phyloP scores from a whole-genome alignment of 2,797 vertebrate genomes.

The Hydrolagus colliei region DNA sequence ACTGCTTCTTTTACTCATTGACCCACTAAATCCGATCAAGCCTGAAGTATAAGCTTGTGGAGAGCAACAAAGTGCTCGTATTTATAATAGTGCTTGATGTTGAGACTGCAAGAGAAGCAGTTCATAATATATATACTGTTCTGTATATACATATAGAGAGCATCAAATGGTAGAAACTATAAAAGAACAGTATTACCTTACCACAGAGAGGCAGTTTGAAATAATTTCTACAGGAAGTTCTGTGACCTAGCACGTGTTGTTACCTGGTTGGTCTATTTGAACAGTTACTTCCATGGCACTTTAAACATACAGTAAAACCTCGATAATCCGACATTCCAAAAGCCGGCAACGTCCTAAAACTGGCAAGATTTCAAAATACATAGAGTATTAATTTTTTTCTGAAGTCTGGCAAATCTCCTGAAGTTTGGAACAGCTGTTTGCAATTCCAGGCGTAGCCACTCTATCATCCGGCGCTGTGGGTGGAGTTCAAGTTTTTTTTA shows the following conservation, averaged over 20 bases:
- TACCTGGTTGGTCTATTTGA: too few species aligned
- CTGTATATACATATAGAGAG: neutral
- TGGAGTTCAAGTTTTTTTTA: too few species aligned
- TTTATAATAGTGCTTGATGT: neutral
- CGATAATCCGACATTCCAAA: too few species aligned
- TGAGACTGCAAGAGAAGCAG: neutral
- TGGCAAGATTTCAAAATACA: too few species aligned
- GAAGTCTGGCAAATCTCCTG: too few species aligned
- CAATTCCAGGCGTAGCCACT: too few species aligned
- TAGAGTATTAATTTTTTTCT: too few species aligned
- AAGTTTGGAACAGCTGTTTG: too few species aligned
- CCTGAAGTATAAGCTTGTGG: neutral
- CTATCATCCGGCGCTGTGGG: too few species aligned
- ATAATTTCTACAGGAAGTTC: neutral
- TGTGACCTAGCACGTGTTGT: neutral
- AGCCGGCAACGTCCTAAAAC: too few species aligned
- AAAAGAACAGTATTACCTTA: neutral
- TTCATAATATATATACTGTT: neutral
- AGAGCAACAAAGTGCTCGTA: neutral
- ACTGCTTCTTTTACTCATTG: neutral
- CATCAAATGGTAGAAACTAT: neutral
- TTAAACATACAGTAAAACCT: too few species aligned
- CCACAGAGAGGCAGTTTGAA: neutral
- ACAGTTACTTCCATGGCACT: too few species aligned
- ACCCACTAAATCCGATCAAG: neutral